Base-by-base conservation (phyloP, 1,140 invertebrate genomes). In the Zaprionus ghesquierei region DNA sequence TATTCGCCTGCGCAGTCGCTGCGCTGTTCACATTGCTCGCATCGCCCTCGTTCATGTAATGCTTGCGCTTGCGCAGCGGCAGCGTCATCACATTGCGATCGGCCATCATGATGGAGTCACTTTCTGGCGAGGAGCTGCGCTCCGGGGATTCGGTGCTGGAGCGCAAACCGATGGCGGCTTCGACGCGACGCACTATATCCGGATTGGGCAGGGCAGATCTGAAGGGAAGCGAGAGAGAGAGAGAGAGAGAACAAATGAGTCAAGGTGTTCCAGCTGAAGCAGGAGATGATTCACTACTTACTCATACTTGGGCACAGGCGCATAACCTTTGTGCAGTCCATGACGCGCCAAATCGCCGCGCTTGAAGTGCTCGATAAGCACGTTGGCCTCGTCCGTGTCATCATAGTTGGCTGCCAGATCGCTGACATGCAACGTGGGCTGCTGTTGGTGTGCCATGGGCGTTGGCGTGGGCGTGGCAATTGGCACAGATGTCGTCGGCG, bases 21-120 rank as follows among this genome's bases (percentile, higher is more conserved):
- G 27, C 64, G 35, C 35, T 3, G 6, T 0, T 27, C 20, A 33
- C 54, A 35, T 35, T 55, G 18, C 29, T 56, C 0, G 33, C n/a
- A 10, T 95, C 94, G 93, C 95, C 94, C 0, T 94, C 95, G 65
- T 95, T 94, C 55, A 95, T 94, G 77, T 97, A 96, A 92, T 96
- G 94, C 87, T 96, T 97, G 51, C 96, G 93, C 92, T 97, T 97
- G 44, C 96, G 92, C 3, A 95, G 94, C 9, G 96, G 96, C 49
- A 97, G 91, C 35, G 94, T 96, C 20, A 96, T 93, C 55, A 94
- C 94, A 71, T 95, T 95, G 41, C 93, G 93, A 54, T 94, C 92
- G 2, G 93, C 92, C 64, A 93, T 92, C 29, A 92, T 92, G 2
- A 94, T 81, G 50, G 94, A 94, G 12, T 94, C 91, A 20, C 94